A percentile compares a stretch with the other conserved stretches of the same genome.
phyloP scores from a whole-genome alignment of 92 coral and sea anemone genomes.

The Umimayanthus kanabou region DNA sequence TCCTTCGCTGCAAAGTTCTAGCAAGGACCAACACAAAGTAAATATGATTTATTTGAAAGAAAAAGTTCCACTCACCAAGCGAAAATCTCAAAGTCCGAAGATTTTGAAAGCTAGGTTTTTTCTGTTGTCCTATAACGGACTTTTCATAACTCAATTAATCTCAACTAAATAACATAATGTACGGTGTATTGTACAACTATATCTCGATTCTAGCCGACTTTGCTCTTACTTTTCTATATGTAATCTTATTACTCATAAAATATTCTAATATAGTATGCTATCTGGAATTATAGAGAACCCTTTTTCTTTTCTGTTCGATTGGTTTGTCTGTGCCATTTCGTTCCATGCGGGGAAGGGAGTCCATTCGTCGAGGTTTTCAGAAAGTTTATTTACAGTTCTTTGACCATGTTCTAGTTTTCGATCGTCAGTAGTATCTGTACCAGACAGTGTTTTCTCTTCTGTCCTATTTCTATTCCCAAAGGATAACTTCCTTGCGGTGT shows the following conservation, averaged over 20 bases:
- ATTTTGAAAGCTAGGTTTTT: neutral
- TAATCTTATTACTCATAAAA: neutral
- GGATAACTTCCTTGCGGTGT: neutral
- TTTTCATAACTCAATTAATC: neutral
- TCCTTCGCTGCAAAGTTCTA: neutral
- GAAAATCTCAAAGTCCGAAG: too few relatives aligned
- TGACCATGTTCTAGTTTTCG: neutral
- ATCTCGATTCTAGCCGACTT: too few relatives aligned
- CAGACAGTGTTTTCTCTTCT: slow-evolving; percentile 27
- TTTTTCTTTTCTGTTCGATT: slow-evolving; percentile 31
- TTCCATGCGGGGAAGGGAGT: slow-evolving; percentile 66
- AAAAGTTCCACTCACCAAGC: too few relatives aligned
- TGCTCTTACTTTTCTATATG: neutral
- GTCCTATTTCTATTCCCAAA: neutral
- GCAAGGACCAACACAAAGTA: neutral
- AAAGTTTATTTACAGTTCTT: slow-evolving; percentile 67
- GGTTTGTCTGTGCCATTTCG: slow-evolving; percentile 32
- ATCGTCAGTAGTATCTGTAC: neutral
- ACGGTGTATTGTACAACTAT: neutral
- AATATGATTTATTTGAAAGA: neutral
- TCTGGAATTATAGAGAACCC: slow-evolving; percentile 63
- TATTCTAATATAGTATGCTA: slow-evolving; percentile 69
- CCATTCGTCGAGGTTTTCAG: slow-evolving; percentile 65
- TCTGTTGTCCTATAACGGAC: neutral
- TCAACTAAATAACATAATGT: neutral